Conservation (phyloP, 2,113 vertebrate species). For the Oreocharis arfaki region DNA sequence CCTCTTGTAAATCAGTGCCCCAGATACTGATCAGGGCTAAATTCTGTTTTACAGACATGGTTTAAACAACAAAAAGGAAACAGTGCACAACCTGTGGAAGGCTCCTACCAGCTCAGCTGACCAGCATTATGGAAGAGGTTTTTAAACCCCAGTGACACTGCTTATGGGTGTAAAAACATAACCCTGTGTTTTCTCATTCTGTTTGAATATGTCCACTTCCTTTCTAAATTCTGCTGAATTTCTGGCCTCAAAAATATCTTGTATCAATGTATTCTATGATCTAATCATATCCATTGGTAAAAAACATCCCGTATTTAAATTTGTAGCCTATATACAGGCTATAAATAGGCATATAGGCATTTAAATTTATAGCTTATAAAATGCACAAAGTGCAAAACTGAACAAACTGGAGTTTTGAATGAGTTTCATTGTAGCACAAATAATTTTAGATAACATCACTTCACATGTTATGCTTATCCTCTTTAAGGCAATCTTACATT, state of each 20-base stretch:
- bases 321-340: background rate
- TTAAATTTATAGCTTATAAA: background rate
- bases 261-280: background rate
- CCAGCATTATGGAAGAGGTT: background rate
- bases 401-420: background rate
- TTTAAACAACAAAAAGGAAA: background rate
- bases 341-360: too few relatives aligned
- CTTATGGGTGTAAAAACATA: background rate
- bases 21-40: background rate
- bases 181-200: background rate
- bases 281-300: background rate
- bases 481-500: background rate
- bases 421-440: background rate
- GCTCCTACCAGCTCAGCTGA: background rate
- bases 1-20: constrained; percentile 15
- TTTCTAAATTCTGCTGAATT: background rate
- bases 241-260: background rate
- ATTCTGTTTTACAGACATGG: background rate
- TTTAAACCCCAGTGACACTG: background rate
- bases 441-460: background rate
- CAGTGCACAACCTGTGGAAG: background rate
- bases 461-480: background rate
- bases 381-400: background rate
- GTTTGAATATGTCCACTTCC: background rate
- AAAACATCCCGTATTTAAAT: background rate